A percentile compares a stretch with the other conserved stretches of the same genome.
These are phyloP conservation scores for Siderastrea radians DNA, from an alignment of 92 coral and sea anemone genomes.

Conservation along the genomic window DNA sequence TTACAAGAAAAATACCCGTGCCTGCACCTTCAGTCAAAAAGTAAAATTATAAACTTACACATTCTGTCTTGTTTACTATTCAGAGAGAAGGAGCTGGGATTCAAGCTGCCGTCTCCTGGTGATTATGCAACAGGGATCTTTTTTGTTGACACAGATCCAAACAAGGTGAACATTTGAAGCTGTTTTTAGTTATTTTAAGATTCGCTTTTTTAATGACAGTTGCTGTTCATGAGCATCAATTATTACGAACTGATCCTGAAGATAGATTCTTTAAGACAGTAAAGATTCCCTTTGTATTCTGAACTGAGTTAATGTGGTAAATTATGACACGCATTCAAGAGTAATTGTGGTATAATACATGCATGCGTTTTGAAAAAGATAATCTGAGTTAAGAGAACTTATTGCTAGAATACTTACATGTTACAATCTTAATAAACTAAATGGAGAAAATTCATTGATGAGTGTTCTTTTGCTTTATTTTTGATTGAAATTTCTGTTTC, in stretches of 20 bases:
- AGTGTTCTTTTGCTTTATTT: background rate
- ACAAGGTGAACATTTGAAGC: constrained; percentile 66
- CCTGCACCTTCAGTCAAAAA: no score
- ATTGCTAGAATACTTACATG: no score
- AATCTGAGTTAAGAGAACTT: no score
- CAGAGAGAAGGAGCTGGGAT: constrained; percentile 81
- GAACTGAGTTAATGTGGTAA: background rate
- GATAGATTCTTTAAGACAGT: background rate
- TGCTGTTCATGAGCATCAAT: background rate
- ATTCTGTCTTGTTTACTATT: background rate
- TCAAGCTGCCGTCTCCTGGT: constrained; percentile 85
- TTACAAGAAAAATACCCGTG: no score
- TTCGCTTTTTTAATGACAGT: background rate
- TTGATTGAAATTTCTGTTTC: background rate
- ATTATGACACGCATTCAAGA: no score
- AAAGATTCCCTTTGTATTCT: background rate
- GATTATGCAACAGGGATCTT: constrained; percentile 93
- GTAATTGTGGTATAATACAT: background rate
- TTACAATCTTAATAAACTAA: background rate
- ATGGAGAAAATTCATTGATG: background rate
- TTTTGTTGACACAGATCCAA: constrained; percentile 83
- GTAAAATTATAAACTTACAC: no score
- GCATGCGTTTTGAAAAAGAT: background rate
- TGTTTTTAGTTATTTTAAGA: background rate
- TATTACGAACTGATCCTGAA: background rate